Conservation (phyloP, 2,113 vertebrate genomes). For the Antechinus flavipes region DNA sequence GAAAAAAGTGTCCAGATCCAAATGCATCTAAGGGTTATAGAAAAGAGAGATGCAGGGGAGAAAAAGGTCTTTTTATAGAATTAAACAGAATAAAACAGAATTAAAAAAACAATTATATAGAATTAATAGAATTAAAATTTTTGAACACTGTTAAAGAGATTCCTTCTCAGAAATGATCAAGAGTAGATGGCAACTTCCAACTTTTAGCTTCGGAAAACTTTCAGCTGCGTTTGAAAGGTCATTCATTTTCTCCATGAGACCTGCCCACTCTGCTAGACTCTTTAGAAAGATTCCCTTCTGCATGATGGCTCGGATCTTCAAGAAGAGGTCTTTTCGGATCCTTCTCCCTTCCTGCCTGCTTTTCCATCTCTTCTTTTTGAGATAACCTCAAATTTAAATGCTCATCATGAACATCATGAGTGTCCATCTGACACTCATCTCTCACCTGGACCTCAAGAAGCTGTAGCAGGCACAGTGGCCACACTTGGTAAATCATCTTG, state of each 20-base stretch:
- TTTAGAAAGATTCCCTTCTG: background rate
- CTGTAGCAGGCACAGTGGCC: no score
- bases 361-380: background rate
- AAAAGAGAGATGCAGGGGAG: background rate
- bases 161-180: background rate
- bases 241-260: background rate
- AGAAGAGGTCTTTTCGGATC: background rate
- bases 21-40: background rate
- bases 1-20: background rate
- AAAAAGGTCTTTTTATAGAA: background rate
- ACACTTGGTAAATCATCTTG: no score
- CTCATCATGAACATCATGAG: no score
- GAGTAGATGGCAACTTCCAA: background rate
- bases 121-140: no score
- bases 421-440: no score
- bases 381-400: background rate
- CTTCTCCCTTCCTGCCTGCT: no score
- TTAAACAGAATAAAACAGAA: background rate
- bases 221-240: background rate
- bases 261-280: no score
- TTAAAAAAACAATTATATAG: no score
- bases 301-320: background rate
- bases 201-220: background rate
- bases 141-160: background rate
- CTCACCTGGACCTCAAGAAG: no score